These are phyloP conservation scores for Stichodactyla helianthus DNA, from an alignment of 64 coral and sea anemone species.

Conservation along the genomic window DNA sequence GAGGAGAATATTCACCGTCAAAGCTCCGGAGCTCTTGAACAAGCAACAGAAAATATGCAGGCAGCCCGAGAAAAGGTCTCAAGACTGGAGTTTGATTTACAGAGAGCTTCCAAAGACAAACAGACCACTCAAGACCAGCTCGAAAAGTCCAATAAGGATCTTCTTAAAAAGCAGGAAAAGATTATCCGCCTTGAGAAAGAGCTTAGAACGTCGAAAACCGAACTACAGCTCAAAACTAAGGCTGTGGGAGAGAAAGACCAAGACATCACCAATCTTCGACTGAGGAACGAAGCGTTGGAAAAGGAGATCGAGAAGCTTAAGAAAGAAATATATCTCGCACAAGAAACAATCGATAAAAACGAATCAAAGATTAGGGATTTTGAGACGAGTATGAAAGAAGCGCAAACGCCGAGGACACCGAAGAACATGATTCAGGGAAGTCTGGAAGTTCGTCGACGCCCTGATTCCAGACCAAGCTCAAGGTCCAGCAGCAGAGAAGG, in stretches of 20 bases:
- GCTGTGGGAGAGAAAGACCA: conserved; percentile 76
- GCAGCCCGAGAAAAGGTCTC: conserved; percentile 29
- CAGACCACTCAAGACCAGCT: conserved; percentile 59
- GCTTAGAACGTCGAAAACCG: conserved; percentile 44
- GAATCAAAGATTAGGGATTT: conserved; percentile 63
- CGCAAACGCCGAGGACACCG: neutral
- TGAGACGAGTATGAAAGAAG: conserved; percentile 25
- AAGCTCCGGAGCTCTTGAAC: conserved; percentile 67
- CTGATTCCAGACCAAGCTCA: conserved; percentile 19
- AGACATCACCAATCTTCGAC: conserved; percentile 42
- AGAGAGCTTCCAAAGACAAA: conserved; percentile 53
- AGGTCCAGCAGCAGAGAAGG: conserved; percentile 4
- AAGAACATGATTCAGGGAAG: conserved; percentile 27
- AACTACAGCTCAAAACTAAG: conserved; percentile 66
- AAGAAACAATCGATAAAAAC: conserved; percentile 72
- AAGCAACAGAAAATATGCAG: conserved; percentile 48
- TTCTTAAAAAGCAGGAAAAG: conserved; percentile 71
- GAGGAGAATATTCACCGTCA: conserved; percentile 67
- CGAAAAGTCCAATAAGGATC: conserved; percentile 82
- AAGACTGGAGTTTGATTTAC: conserved; percentile 45
- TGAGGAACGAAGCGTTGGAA: conserved; percentile 64
- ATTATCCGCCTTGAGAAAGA: conserved; percentile 87
- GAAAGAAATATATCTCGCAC: conserved; percentile 78
- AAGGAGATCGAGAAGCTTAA: conserved; percentile 83
- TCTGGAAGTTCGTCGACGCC: conserved; percentile 43